Percentiles rank a stretch among this genome's conserved stretches.
These are phyloP conservation scores for Habrosyne pyritoides DNA, from an alignment of 2,888 invertebrate genomes.

Conservation along the genomic window DNA sequence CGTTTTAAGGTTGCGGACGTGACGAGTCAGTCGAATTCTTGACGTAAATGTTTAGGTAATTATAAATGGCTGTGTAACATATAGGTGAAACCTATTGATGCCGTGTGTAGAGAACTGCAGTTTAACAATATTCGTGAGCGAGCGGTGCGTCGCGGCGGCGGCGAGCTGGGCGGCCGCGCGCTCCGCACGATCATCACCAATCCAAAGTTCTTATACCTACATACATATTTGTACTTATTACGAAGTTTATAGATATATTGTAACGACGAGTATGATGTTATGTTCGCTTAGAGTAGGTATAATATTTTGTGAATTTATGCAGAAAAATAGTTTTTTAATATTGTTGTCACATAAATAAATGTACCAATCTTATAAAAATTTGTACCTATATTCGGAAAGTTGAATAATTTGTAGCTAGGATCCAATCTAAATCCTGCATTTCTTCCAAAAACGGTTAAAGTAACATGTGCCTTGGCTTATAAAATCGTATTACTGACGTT, in stretches of 20 bases:
- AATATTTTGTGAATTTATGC: conserved; percentile 82
- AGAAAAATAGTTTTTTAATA: conserved; percentile 83
- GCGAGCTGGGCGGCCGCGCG: conserved; percentile 7
- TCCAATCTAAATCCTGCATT: conserved; percentile 80
- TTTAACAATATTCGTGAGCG: conserved; percentile 3
- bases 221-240: conserved; percentile 76
- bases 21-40: conserved; percentile 34
- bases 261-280: conserved; percentile 73
- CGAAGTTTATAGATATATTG: conserved; percentile 77
- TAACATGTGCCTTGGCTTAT: conserved; percentile 82
- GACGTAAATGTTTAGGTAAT: conserved; percentile 49
- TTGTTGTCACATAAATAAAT: conserved; percentile 79
- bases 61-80: conserved; percentile 69
- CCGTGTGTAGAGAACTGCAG: conserved; percentile 33
- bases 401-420: conserved; percentile 83
- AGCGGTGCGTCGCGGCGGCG: conserved; percentile 12
- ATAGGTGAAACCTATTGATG: conserved; percentile 52
- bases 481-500: conserved; percentile 71
- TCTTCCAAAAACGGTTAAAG: conserved; percentile 75
- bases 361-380: conserved; percentile 82
- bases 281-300: conserved; percentile 82
- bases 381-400: conserved; percentile 83
- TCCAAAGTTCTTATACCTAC: conserved; percentile 53
- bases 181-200: conserved; percentile 26
- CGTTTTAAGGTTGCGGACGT: conserved; percentile 28